Base-by-base conservation (phyloP, 2,113 vertebrate species). In the Sander vitreus region DNA sequence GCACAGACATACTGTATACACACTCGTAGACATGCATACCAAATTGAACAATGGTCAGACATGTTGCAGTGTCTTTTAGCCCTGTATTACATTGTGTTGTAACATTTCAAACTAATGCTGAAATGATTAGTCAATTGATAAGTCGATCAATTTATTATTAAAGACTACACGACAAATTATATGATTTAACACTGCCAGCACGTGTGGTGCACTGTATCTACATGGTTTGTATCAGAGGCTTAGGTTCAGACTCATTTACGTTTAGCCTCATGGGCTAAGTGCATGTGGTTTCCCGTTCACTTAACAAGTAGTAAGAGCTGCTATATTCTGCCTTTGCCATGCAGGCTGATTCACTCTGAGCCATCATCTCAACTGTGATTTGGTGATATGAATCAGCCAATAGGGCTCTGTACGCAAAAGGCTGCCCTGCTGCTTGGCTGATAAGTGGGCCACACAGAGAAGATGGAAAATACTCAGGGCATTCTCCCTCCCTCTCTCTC, bases 361-460 rank as follows among this genome's bases (percentile, higher is more conserved):
- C 84, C 84, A 78, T 85, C 84, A 77, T 89, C 89, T 87, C 79
- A 47, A 78, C 88, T 83, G 83, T 83, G 83, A 75, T 84, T 89
- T 79, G 76, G 83, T 60, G 91, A 93, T 91, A 89, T 60, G 81
- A 93, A 91, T 93, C 92, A 91, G 74, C 88, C 88, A 91, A 83
- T 90, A 81, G 91, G 84, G 60, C 83, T 86, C 84, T 81, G 72
- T 80, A 80, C 85, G 88, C 92, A 88, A 57, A 76, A 85, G 78
- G 66, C 84, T 80, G 81, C 83, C 83, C 81, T 87, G 88, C 88
- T 86, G 83, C 80, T 81, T 76, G 51, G 43, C 83, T 88, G 91
- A 92, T 93, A 93, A 92, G 90, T 93, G 85, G 87, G 81, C 89
- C 87, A 87, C 92, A 88, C 84, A 73, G 82, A 86, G 80, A 89